phyloP scores from a whole-genome alignment of 2,888 invertebrate genomes.

The Drosophila paramelanica region DNA sequence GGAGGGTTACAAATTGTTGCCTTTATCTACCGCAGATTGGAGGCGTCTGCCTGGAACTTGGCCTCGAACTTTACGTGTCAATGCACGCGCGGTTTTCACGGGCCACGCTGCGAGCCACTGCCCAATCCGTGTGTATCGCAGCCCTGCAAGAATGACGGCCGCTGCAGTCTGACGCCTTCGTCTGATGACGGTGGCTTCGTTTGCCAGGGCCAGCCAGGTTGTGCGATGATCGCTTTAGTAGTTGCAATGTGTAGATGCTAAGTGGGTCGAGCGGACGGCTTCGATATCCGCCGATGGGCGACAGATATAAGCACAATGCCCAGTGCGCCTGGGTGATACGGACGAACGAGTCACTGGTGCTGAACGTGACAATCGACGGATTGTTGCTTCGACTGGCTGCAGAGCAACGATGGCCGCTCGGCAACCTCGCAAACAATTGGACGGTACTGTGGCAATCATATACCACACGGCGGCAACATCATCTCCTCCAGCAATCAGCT shows the following conservation, averaged over 20 bases:
- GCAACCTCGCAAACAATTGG: no score
- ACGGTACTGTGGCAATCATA: conserved; percentile 88
- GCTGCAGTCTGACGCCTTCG: conserved; percentile 86
- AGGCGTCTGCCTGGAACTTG: conserved; percentile 77
- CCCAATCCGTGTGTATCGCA: conserved; percentile 88
- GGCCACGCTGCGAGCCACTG: conserved; percentile 85
- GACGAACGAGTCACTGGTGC: conserved; percentile 89
- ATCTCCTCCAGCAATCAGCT: conserved; percentile 91
- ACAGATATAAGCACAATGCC: conserved; percentile 87
- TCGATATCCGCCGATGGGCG: conserved; percentile 87
- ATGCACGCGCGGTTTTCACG: conserved; percentile 80
- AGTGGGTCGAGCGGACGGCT: conserved; percentile 87
- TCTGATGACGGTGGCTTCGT: conserved; percentile 72
- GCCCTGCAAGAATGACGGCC: conserved; percentile 93
- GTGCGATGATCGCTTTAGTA: conserved; percentile 87
- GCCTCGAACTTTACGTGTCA: conserved; percentile 69
- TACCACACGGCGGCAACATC: conserved; percentile 90
- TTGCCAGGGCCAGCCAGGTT: conserved; percentile 89
- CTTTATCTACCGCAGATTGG: conserved; percentile 85
- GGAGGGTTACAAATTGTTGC: no score
- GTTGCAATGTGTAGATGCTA: conserved; percentile 87
- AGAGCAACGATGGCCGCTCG: no score
- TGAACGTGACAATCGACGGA: conserved; percentile 91
- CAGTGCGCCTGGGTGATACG: conserved; percentile 93
- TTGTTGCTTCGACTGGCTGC: conserved; percentile 86